Conservation (phyloP, 2,888 invertebrate species). For the Chaitophorus viminalis region DNA sequence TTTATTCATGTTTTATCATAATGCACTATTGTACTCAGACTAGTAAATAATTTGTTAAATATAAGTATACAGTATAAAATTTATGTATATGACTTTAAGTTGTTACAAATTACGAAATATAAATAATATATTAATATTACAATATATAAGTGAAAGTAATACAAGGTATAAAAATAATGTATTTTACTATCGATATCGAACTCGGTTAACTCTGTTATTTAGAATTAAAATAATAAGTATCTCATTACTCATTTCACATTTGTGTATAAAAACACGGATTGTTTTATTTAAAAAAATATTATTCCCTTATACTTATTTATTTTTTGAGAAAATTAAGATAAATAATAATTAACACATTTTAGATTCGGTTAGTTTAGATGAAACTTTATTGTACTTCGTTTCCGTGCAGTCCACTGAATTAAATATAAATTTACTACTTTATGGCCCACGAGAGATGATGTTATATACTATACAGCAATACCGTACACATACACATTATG, state of each 20-base stretch:
- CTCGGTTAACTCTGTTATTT: background rate
- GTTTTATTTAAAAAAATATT: too few species aligned
- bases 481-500: background rate
- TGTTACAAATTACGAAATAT: background rate
- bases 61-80: background rate
- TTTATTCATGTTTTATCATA: slow-evolving; percentile 5
- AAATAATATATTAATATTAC: background rate
- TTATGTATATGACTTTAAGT: slow-evolving; percentile 13
- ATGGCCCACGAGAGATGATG: background rate
- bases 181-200: background rate
- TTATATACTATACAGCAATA: background rate
- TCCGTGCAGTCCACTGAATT: background rate
- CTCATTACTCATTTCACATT: too few species aligned
- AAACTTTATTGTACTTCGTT: background rate
- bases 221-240: background rate
- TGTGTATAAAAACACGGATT: too few species aligned
- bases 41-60: slow-evolving; percentile 8
- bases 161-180: too few species aligned
- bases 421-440: background rate
- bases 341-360: background rate
- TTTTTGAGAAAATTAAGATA: background rate
- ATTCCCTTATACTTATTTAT: too few species aligned
- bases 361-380: background rate
- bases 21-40: background rate
- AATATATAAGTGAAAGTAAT: background rate